A percentile compares a stretch with the other conserved stretches of the same genome.
These are phyloP conservation scores for Coptodon rendalli DNA, from an alignment of 2,113 vertebrate species.

Conservation along the genomic window DNA sequence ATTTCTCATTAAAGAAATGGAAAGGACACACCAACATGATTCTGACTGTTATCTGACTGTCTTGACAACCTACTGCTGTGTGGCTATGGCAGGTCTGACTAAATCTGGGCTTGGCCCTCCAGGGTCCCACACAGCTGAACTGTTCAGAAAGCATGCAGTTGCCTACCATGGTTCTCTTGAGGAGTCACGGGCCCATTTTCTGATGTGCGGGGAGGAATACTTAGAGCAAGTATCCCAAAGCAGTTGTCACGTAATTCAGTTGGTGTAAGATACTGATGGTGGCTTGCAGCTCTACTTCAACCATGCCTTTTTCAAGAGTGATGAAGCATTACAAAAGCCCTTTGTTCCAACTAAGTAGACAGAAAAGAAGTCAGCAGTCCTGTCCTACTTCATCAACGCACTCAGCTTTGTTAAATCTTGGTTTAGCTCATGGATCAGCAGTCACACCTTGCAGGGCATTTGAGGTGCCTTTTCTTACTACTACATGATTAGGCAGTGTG, in stretches of 20 bases:
- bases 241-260: constrained; percentile 18
- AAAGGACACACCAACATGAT: background rate
- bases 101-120: background rate
- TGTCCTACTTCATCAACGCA: constrained; percentile 2
- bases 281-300: constrained; percentile 3
- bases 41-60: background rate
- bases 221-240: constrained; percentile 1
- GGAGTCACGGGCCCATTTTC: background rate
- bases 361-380: constrained; percentile 28
- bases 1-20: background rate
- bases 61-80: constrained; percentile 5
- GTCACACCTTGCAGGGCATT: background rate
- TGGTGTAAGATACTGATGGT: background rate
- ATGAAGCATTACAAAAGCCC: constrained; percentile 16
- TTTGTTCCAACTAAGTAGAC: constrained; percentile 25
- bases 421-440: background rate
- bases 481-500: background rate
- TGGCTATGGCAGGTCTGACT: constrained; percentile 20
- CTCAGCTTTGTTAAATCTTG: background rate
- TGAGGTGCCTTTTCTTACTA: background rate
- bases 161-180: background rate
- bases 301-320: background rate
- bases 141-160: background rate
- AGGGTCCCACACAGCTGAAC: background rate
- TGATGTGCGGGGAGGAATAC: background rate